phyloP scores from a whole-genome alignment of 2,797 vertebrate species.

The Dicrostonyx torquatus region DNA sequence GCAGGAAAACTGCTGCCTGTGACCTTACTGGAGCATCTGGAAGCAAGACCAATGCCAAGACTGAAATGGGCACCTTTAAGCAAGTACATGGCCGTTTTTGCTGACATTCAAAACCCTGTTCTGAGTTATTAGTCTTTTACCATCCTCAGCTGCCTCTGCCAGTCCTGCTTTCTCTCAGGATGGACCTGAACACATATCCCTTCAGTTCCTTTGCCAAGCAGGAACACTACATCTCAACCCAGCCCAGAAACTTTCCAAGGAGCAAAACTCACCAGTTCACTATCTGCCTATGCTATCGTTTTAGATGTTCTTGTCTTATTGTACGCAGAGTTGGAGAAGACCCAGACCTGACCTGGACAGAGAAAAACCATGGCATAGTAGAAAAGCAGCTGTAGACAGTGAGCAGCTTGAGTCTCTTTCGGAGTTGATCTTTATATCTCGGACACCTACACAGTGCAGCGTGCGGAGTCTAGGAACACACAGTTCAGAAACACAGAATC shows the following conservation, averaged over 20 bases:
- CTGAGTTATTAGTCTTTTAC: slow-evolving; percentile 34
- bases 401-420: background rate
- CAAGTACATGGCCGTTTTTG: slow-evolving; percentile 51
- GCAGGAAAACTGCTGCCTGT: slow-evolving; percentile 23
- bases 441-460: background rate
- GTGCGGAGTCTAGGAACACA: background rate
- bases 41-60: slow-evolving; percentile 47
- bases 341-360: slow-evolving; percentile 8
- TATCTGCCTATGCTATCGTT: background rate
- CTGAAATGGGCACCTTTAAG: slow-evolving; percentile 53
- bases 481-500: background rate
- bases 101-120: slow-evolving; percentile 50
- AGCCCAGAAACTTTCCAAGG: slow-evolving; percentile 36
- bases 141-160: background rate
- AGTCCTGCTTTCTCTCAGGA: background rate
- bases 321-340: background rate
- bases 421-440: slow-evolving; percentile 50
- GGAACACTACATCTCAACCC: slow-evolving; percentile 7
- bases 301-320: slow-evolving; percentile 4
- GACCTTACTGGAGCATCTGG: slow-evolving; percentile 14
- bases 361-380: background rate
- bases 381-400: background rate
- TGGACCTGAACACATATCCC: background rate
- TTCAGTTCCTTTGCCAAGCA: background rate
- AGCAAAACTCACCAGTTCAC: background rate